Conservation (phyloP, 23 tunicate genomes). For the Halocynthia roretzi region DNA sequence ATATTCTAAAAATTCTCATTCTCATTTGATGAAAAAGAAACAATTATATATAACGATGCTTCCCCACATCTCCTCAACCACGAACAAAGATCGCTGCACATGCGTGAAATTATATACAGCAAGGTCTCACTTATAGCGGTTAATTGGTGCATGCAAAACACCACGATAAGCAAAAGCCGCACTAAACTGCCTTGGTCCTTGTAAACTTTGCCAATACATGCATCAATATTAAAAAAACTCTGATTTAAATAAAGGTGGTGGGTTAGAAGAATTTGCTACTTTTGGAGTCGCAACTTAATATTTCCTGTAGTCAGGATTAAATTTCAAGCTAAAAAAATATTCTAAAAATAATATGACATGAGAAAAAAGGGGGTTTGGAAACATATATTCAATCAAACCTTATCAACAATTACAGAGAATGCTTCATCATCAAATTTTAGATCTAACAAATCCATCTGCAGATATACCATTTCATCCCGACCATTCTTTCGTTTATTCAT, state of each 20-base stretch:
- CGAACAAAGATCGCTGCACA: no score
- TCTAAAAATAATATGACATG: not conserved
- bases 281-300: not conserved
- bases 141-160: no score
- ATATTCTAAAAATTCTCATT: no score
- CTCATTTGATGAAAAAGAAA: no score
- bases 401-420: conserved; percentile 69
- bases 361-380: not conserved
- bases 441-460: conserved; percentile 52
- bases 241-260: not conserved
- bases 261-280: not conserved
- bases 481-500: conserved; percentile 37
- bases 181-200: no score
- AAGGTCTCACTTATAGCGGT: no score
- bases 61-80: no score
- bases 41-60: no score
- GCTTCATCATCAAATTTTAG: conserved; percentile 31
- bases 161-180: no score
- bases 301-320: not conserved
- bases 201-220: no score
- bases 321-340: not conserved
- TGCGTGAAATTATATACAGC: no score
- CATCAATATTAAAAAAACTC: no score
- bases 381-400: conserved; percentile 20
- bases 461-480: conserved; percentile 45